These are phyloP conservation scores for Hyla sarda DNA, from an alignment of 2,113 vertebrate genomes.

Conservation along the genomic window DNA sequence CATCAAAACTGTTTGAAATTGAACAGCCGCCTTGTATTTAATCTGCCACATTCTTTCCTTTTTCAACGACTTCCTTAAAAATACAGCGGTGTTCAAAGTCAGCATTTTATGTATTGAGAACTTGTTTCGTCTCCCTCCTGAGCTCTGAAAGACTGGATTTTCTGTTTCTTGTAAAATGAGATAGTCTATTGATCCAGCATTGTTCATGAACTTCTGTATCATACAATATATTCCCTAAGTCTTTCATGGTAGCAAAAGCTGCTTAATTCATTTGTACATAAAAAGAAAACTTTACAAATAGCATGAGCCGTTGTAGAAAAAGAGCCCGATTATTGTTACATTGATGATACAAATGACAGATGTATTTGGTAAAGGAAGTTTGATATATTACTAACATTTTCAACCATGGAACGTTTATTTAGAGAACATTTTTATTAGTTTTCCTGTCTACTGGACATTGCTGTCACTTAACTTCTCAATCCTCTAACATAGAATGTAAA, in stretches of 20 bases:
- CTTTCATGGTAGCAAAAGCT: slow-evolving; percentile 12
- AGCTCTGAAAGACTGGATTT: slow-evolving; percentile 40
- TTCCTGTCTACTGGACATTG: no score
- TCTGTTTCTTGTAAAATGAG: slow-evolving; percentile 49
- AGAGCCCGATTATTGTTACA: neutral
- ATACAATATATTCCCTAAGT: slow-evolving; percentile 31
- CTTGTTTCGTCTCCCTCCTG: slow-evolving; percentile 41
- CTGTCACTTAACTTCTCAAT: no score
- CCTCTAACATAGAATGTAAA: no score
- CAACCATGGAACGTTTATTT: no score
- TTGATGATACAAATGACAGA: neutral
- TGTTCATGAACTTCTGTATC: slow-evolving; percentile 45
- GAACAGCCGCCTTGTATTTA: slow-evolving; percentile 44
- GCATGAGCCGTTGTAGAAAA: neutral
- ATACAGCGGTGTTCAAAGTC: slow-evolving; percentile 46
- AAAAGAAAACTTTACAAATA: slow-evolving; percentile 5
- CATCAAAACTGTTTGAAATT: slow-evolving; percentile 34
- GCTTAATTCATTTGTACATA: slow-evolving; percentile 5
- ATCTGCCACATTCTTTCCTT: slow-evolving; percentile 28
- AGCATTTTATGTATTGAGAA: slow-evolving; percentile 53
- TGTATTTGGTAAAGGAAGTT: neutral
- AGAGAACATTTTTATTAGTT: no score
- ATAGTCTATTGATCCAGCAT: slow-evolving; percentile 52
- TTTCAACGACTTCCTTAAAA: slow-evolving; percentile 53
- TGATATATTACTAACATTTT: neutral